A percentile compares a stretch with the other conserved stretches of the same genome.
phyloP scores from a whole-genome alignment of 1,140 invertebrate genomes.

The Chironomus tepperi region DNA sequence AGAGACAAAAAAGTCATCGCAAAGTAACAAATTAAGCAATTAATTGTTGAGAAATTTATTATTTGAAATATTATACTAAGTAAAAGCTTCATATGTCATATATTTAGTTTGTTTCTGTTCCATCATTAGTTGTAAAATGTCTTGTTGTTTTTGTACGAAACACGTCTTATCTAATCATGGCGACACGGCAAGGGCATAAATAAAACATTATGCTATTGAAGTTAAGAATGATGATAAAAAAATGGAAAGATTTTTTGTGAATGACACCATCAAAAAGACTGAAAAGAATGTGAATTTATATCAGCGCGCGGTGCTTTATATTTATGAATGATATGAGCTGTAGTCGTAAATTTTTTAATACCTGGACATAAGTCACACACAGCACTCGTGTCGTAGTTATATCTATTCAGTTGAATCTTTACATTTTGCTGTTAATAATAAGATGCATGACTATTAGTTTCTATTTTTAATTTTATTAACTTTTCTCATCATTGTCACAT shows the following conservation, averaged over 20 bases:
- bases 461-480: background rate
- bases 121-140: background rate
- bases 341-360: background rate
- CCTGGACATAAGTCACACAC: background rate
- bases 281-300: background rate
- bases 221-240: background rate
- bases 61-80: background rate
- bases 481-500: background rate
- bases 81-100: background rate
- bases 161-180: background rate
- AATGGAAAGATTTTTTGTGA: background rate
- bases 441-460: background rate
- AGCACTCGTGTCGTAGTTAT: background rate
- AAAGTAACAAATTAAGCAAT: background rate
- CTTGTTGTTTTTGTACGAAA: background rate
- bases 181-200: conserved; percentile 5
- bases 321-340: too few species aligned
- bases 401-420: background rate
- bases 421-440: background rate
- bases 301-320: too few species aligned
- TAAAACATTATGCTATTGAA: conserved; percentile 14
- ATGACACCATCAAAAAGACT: background rate
- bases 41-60: conserved; percentile 5
- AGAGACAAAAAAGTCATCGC: background rate
- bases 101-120: too few species aligned